Percentiles rank a stretch among this genome's conserved stretches.
These are phyloP conservation scores for Leucoptera coffeella DNA, from an alignment of 2,888 invertebrate genomes.

Conservation along the genomic window DNA sequence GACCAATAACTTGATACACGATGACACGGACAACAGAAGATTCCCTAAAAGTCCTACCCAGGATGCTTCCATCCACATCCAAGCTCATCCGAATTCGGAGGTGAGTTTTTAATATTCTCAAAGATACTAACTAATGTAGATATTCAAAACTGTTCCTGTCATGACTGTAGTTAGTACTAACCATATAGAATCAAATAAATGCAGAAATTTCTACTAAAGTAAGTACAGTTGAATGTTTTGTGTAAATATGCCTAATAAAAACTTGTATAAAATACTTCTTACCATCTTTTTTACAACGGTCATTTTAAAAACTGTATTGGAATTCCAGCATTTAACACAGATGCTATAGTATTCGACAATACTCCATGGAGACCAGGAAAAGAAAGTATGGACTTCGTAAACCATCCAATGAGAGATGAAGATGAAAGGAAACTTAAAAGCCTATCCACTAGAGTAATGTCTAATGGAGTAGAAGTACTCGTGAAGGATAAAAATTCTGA, in stretches of 20 bases:
- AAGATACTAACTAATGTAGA: no score
- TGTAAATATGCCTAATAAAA: no score
- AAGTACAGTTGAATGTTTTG: no score
- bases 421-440: conserved; percentile 58
- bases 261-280: no score
- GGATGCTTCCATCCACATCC: conserved; percentile 28
- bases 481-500: conserved; percentile 50
- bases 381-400: conserved; percentile 22
- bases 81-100: conserved; percentile 22
- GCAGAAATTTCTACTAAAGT: no score
- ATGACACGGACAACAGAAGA: no score
- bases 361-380: conserved; percentile 41
- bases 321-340: conserved; percentile 39
- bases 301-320: neutral
- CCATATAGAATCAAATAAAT: no score
- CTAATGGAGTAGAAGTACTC: conserved; percentile 86
- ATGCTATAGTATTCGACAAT: conserved; percentile 38
- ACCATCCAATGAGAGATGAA: conserved; percentile 40
- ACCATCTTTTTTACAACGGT: neutral
- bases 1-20: no score
- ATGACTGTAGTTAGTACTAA: no score
- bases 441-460: conserved; percentile 82
- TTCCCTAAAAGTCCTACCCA: conserved; percentile 17
- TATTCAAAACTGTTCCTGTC: no score
- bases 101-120: conserved; percentile 22